These are phyloP conservation scores for Ormyrus thymus DNA, from an alignment of 2,888 invertebrate genomes.

Conservation along the genomic window DNA sequence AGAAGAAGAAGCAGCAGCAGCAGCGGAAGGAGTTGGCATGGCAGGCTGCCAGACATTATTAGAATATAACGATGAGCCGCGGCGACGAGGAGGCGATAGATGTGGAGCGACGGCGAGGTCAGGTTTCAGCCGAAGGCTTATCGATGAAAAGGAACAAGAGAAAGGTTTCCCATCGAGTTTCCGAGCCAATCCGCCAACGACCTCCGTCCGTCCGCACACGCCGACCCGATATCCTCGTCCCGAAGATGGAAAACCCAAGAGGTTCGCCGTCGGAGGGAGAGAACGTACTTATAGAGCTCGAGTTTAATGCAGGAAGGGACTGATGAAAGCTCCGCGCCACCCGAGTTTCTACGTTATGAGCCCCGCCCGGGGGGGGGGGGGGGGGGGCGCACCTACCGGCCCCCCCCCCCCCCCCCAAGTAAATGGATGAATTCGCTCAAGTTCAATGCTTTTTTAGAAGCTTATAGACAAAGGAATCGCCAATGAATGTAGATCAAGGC, in stretches of 20 bases:
- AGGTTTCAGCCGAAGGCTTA: conserved; percentile 55
- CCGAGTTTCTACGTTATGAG: conserved; percentile 12
- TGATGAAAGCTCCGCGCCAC: conserved; percentile 3
- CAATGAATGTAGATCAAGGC: no score
- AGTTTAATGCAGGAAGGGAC: conserved; percentile 16
- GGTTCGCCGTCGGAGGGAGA: background rate
- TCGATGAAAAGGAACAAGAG: conserved; percentile 58
- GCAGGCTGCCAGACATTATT: conserved; percentile 54
- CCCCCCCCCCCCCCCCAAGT: no score
- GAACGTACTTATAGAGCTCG: background rate
- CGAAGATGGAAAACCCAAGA: conserved; percentile 33
- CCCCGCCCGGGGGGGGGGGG: no score
- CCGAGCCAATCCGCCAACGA: conserved; percentile 53
- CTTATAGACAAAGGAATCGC: no score
- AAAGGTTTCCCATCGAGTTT: conserved; percentile 56
- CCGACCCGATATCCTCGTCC: conserved; percentile 32
- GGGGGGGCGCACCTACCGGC: no score
- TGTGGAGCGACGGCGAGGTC: conserved; percentile 44
- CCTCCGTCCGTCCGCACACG: conserved; percentile 8
- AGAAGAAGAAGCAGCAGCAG: background rate
- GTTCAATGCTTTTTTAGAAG: no score
- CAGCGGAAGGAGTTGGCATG: background rate
- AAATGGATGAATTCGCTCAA: no score
- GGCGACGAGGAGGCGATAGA: conserved; percentile 21
- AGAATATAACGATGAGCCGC: conserved; percentile 52